A percentile compares a stretch with the other conserved stretches of the same genome.
Evolutionary conservation across 1,140 invertebrate species (phyloP).

Genomic region (Yoshiicerus persimilis): DNA sequence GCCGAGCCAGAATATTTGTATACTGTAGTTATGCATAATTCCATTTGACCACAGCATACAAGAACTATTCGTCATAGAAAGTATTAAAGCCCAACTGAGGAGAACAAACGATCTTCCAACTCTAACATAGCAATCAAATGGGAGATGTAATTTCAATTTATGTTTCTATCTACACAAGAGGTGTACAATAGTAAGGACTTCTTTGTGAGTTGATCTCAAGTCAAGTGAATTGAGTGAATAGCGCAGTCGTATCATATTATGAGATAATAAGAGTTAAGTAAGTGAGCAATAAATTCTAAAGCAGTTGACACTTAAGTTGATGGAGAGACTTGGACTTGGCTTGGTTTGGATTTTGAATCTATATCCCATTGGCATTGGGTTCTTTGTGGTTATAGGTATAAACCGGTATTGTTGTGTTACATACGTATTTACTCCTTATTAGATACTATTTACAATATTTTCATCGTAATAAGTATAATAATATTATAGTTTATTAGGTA

Average conservation of each 20-base stretch:
- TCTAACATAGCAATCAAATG: background rate
- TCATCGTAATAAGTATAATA: background rate
- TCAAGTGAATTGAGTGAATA: background rate
- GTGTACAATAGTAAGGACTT: too few relatives aligned
- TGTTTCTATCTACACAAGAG: background rate
- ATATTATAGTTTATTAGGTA: too few relatives aligned
- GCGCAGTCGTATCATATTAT: background rate
- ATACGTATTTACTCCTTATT: background rate
- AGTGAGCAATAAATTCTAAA: background rate
- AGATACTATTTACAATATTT: background rate
- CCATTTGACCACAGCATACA: too few relatives aligned
- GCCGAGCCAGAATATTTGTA: background rate
- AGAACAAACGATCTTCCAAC: background rate
- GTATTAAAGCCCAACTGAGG: background rate
- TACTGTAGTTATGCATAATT: too few relatives aligned
- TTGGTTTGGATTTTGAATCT: background rate
- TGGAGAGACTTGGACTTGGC: background rate
- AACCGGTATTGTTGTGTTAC: too few relatives aligned
- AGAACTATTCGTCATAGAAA: background rate
- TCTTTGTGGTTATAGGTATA: too few relatives aligned
- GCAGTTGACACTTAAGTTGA: background rate
- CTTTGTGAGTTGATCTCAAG: background rate
- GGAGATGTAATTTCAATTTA: background rate
- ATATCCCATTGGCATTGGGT: too few relatives aligned
- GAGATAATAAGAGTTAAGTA: background rate